phyloP scores from a whole-genome alignment of 2,113 vertebrate species.

The Cryptotis parvus region DNA sequence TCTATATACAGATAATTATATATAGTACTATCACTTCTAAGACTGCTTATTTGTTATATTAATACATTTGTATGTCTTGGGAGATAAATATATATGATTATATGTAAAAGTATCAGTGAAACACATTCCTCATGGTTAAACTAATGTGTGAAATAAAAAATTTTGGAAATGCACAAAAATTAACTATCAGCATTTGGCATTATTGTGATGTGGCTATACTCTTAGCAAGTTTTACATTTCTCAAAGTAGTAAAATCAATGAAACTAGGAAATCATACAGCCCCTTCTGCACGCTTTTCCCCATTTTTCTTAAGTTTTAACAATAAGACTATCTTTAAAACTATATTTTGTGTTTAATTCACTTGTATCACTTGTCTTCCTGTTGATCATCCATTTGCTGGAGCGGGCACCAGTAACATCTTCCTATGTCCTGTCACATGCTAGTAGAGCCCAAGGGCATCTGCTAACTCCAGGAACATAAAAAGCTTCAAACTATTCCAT shows the following conservation, averaged over 20 bases:
- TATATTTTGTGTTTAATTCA: too few relatives aligned
- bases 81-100: background rate
- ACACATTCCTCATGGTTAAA: background rate
- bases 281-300: fast-evolving
- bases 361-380: too few relatives aligned
- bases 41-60: fast-evolving
- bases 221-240: background rate
- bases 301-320: background rate
- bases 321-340: background rate
- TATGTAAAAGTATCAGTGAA: background rate
- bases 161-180: background rate
- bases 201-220: background rate
- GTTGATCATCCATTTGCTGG: too few relatives aligned
- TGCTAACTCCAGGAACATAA: too few relatives aligned
- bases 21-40: background rate
- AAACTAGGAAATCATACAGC: background rate
- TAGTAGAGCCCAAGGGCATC: too few relatives aligned
- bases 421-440: too few relatives aligned
- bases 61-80: background rate
- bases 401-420: too few relatives aligned
- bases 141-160: background rate
- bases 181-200: background rate
- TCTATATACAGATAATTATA: background rate
- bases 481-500: too few relatives aligned
- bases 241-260: background rate